Evolutionary conservation across 2,888 invertebrate genomes (phyloP), one percentile per base, ranked within the genome.

Genomic region (Cinara cedri): DNA sequence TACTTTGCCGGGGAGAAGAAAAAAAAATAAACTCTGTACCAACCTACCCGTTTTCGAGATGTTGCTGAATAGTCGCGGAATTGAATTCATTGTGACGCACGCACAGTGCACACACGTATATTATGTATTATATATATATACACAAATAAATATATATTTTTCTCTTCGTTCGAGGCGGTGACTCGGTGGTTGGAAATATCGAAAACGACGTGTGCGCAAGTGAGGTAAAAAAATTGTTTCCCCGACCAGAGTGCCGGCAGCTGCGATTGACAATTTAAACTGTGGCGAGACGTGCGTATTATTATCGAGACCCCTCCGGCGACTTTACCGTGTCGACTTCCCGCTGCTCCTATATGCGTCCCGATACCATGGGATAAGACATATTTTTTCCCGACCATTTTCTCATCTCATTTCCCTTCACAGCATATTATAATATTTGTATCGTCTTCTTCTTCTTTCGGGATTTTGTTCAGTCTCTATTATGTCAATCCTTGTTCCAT

Each of bases 241-340:
- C 65, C 55, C 46, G 21, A 19, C 65, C 44, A 16, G 60, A 76
- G 66, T 34, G 34, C 49, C 49, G 16, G 76, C 76, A 68, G 70
- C 78, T 78, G 78, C 78, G 60, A 70, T 70, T 78, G 78, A 78
- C 78, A 78, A 78, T 78, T 70, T 78, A 70, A 66, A 78, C 70
- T 70, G 78, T 42, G 75, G 21, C 54, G 66, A 44, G 46, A 34
- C 70, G 19, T 4, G 46, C 24, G 65, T 16, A 34, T 44, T 34
- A 68, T 78, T 78, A 51, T 68, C 49, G 49, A 26, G 49, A 46
- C 62, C 21, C 14, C 24, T 34, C 63, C 42, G n/a, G 72, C 60
- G 46, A 19, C 71, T 8, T 51, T 19, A 65, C 21, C 63, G n/a
- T 9, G 63, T 19, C 1, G 2, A 2, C 26, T 26, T 3, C 10